These are phyloP conservation scores for Ectemnius continuus DNA, from an alignment of 2,888 invertebrate species.

Conservation along the genomic window DNA sequence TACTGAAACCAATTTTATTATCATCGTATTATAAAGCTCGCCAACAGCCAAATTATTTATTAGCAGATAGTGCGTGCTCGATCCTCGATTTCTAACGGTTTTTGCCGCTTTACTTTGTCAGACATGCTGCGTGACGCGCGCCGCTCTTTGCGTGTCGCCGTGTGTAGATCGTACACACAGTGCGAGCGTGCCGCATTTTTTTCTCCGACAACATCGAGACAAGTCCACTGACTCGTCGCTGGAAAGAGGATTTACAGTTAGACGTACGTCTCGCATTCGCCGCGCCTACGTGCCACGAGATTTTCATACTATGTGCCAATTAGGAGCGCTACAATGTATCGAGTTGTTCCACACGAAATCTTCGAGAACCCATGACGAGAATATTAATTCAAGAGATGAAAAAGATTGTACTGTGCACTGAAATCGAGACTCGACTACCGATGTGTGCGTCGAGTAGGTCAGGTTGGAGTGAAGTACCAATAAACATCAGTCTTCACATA, in stretches of 20 bases:
- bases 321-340: no score
- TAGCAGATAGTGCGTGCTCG: neutral
- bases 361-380: no score
- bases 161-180: constrained; percentile 7
- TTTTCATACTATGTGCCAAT: no score
- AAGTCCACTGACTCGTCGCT: constrained; percentile 18
- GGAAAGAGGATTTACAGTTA: constrained; percentile 58
- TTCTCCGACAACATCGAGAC: constrained; percentile 19
- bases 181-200: constrained; percentile 18
- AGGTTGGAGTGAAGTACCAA: no score
- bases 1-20: neutral
- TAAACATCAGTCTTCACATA: no score
- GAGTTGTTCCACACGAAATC: no score
- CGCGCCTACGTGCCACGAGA: neutral
- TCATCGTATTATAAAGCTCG: neutral
- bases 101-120: constrained; percentile 4
- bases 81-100: neutral
- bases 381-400: no score
- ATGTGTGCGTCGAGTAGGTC: no score
- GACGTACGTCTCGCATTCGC: constrained; percentile 10
- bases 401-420: no score
- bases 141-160: neutral
- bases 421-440: no score
- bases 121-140: neutral
- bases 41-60: neutral